These are phyloP conservation scores for Cryptus armator DNA, from an alignment of 2,888 invertebrate genomes.

Conservation along the genomic window DNA sequence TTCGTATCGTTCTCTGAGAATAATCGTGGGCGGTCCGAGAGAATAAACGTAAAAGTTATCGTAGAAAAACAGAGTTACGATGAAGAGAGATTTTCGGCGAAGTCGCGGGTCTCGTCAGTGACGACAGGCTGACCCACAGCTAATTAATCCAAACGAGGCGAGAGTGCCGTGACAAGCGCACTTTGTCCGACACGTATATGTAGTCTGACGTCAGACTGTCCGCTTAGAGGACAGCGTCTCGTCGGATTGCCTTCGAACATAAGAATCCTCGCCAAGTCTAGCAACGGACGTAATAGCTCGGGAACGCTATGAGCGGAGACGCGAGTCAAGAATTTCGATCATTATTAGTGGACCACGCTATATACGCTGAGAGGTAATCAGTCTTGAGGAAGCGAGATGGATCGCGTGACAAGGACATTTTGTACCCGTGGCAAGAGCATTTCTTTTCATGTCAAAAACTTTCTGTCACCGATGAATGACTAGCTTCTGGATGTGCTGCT, in stretches of 20 bases:
- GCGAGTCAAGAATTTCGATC: constrained; percentile 60
- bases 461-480: constrained; percentile 46
- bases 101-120: constrained; percentile 38
- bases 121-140: constrained; percentile 66
- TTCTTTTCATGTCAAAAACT: constrained; percentile 41
- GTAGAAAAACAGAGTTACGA: not conserved
- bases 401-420: constrained; percentile 66
- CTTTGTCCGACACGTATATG: constrained; percentile 80
- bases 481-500: constrained; percentile 41
- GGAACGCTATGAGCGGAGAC: constrained; percentile 37
- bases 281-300: constrained; percentile 39
- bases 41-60: not conserved
- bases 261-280: constrained; percentile 50
- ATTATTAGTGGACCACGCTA: constrained; percentile 48
- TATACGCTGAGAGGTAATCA: constrained; percentile 54
- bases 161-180: constrained; percentile 83
- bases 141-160: constrained; percentile 82
- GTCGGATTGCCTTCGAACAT: constrained; percentile 32
- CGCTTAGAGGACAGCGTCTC: constrained; percentile 47
- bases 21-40: not conserved
- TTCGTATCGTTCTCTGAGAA: not conserved
- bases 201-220: constrained; percentile 76
- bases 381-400: constrained; percentile 59
- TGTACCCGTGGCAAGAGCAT: constrained; percentile 29
- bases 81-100: constrained; percentile 45